A percentile compares a stretch with the other conserved stretches of the same genome.
These are phyloP conservation scores for Aplysina aerophoba DNA, from an alignment of 37 sponge, comb jelly and placozoan genomes.

Conservation along the genomic window DNA sequence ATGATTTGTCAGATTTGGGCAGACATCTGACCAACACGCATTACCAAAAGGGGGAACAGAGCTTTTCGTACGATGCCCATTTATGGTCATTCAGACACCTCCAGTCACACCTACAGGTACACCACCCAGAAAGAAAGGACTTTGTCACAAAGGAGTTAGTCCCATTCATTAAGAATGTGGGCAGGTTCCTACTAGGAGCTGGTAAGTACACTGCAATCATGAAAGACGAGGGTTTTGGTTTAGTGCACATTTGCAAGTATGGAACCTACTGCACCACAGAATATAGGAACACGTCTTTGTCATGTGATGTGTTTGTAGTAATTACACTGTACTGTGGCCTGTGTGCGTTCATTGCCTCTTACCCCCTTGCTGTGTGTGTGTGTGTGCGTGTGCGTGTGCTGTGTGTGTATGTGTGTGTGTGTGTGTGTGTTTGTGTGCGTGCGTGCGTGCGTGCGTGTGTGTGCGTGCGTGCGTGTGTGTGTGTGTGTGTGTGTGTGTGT, in stretches of 20 bases:
- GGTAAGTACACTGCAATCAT: constrained; percentile 38
- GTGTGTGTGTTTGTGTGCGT: too few relatives aligned
- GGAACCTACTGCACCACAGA: too few relatives aligned
- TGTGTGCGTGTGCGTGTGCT: too few relatives aligned
- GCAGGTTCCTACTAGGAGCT: constrained; percentile 63
- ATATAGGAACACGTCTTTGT: too few relatives aligned
- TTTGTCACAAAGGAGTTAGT: constrained; percentile 58
- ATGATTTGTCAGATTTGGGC: constrained; percentile 27
- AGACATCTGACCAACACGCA: constrained; percentile 90
- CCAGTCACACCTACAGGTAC: constrained; percentile 64
- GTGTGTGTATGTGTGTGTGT: too few relatives aligned
- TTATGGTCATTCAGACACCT: constrained; percentile 79
- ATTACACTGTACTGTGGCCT: too few relatives aligned
- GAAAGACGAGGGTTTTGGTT: not conserved
- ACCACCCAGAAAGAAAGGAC: constrained; percentile 52
- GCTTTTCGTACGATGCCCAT: constrained; percentile 57
- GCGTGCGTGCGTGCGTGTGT: not conserved
- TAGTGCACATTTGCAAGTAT: not conserved
- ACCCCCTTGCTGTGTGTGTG: too few relatives aligned
- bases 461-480: not conserved
- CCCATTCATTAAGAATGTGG: constrained; percentile 77
- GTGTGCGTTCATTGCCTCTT: too few relatives aligned
- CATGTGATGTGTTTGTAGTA: too few relatives aligned
- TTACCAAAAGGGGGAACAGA: constrained; percentile 43
- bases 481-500: not conserved